phyloP scores from a whole-genome alignment of 2,888 invertebrate species.

The Polydrusus pterygomalis region DNA sequence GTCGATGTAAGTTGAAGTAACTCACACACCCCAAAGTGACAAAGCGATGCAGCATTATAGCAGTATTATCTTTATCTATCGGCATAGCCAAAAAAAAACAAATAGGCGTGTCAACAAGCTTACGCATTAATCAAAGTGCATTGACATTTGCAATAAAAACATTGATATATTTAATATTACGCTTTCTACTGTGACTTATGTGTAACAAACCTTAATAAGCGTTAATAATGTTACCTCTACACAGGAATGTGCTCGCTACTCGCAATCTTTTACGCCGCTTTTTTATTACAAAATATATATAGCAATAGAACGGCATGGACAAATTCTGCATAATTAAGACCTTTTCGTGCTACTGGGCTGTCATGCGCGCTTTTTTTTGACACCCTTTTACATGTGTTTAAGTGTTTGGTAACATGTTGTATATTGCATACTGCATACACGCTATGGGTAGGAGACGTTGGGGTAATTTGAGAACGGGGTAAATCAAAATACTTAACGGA shows the following conservation, averaged over 20 bases:
- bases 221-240: conserved; percentile 19
- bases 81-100: no score
- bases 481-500: no score
- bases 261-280: conserved; percentile 16
- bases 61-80: no score
- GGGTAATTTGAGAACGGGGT: not conserved
- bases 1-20: no score
- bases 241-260: conserved; percentile 21
- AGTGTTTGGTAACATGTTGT: conserved; percentile 11
- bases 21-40: no score
- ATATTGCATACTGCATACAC: conserved; percentile 8
- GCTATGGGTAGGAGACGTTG: not conserved
- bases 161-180: conserved; percentile 24
- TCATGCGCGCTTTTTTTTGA: conserved; percentile 9
- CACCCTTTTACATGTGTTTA: conserved; percentile 13
- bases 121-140: conserved; percentile 21
- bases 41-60: no score
- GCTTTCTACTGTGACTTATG: conserved; percentile 29
- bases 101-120: conserved; percentile 2
- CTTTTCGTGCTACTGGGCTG: conserved; percentile 12
- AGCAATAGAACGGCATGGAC: not conserved
- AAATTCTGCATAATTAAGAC: conserved; percentile 28
- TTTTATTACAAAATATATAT: conserved; percentile 7
- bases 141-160: conserved; percentile 22
- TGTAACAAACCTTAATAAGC: conserved; percentile 27